Base-by-base conservation (phyloP, 1,140 invertebrate genomes). In the Achroia grisella region DNA sequence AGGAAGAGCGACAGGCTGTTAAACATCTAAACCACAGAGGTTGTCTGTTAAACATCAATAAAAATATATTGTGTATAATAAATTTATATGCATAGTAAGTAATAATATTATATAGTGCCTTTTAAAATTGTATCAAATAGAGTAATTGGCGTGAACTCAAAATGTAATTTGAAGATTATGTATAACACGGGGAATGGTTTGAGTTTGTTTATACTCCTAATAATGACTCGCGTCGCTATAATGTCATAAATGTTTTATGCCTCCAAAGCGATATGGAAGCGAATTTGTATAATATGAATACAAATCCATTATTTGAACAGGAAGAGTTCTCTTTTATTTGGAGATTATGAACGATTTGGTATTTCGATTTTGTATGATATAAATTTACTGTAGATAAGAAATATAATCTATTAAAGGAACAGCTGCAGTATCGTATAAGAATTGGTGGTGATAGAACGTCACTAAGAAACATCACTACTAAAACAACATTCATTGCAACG, bases 131-230 rank as follows among this genome's bases (percentile, higher is more conserved):
- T n/a, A n/a, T n/a, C n/a, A n/a, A n/a, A n/a, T n/a, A n/a, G n/a
- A n/a, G n/a, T n/a, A n/a, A n/a, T n/a, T n/a, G n/a, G n/a, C n/a
- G 29, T 29, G 23, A 17, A 63, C 71, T 60, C 68, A 77, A 77
- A 74, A 71, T 64, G 54, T 63, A 57, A n/a, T n/a, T n/a, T n/a
- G n/a, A 53, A 71, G 71, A 72, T 77, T 74, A 72, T 72, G 69
- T 63, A 69, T 66, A 72, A 62, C 60, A 60, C 31, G 45, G 44
- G 47, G 58, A 73, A 73, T 71, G 71, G 65, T 71, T 71, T 63
- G 52, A 49, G 45, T 64, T 74, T 69, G 63, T 71, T 71, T 56
- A 64, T 63, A n/a, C n/a, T n/a, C n/a, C n/a, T n/a, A 67, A 76
- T 69, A 67, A 59, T 51, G 51, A 49, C 46, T 60, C 55, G 52